phyloP scores from a whole-genome alignment of 2,888 invertebrate genomes.

The Deladenus siricidicola region DNA sequence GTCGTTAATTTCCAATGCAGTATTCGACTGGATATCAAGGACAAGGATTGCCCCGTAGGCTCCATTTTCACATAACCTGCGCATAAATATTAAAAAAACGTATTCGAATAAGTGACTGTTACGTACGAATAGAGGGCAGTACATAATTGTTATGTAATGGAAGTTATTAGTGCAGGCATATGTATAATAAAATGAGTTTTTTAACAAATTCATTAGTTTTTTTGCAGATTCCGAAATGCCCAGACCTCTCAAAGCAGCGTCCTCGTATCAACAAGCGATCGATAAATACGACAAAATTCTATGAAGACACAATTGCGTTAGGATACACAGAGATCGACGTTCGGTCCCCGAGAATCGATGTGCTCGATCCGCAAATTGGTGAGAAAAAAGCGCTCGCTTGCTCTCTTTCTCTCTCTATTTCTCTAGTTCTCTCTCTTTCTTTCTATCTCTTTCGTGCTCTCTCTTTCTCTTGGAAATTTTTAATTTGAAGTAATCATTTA shows the following conservation, averaged over 20 bases:
- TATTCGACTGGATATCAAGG: conserved; percentile 45
- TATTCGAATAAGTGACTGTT: too few species aligned
- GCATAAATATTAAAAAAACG: too few species aligned
- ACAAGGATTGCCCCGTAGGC: conserved; percentile 43
- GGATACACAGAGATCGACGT: conserved; percentile 28
- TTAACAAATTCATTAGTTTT: too few species aligned
- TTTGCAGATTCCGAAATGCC: conserved; percentile 32
- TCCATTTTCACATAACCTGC: too few species aligned
- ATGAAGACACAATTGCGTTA: not conserved
- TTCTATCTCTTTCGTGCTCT: too few species aligned
- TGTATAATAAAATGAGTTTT: too few species aligned
- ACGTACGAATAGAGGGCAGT: too few species aligned
- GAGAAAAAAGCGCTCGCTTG: not conserved
- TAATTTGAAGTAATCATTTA: conserved; percentile 6
- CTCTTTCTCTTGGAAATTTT: too few species aligned
- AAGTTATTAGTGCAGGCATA: too few species aligned
- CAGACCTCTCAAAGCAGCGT: conserved; percentile 30
- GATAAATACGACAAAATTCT: conserved; percentile 10
- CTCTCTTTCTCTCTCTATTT: not conserved
- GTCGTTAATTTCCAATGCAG: conserved; percentile 53
- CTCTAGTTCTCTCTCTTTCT: too few species aligned
- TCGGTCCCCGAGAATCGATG: conserved; percentile 24
- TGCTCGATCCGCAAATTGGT: conserved; percentile 30
- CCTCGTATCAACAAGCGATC: conserved; percentile 25
- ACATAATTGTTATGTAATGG: too few species aligned